phyloP scores from a whole-genome alignment of 2,113 vertebrate genomes.

The Oriolus oriolus region DNA sequence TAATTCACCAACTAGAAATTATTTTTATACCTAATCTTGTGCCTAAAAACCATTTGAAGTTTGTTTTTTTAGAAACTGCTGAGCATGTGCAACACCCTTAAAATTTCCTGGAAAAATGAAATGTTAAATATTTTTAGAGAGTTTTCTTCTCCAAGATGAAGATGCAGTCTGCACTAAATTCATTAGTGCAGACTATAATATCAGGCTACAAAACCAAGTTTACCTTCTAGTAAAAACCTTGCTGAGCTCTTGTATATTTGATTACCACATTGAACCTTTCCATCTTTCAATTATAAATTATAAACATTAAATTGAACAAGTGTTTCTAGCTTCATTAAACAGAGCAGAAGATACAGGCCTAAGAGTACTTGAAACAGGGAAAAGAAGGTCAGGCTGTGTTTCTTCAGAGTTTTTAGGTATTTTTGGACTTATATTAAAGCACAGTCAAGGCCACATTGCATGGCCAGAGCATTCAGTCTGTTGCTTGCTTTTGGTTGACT shows the following conservation, averaged over 20 bases:
- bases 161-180: background rate
- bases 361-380: background rate
- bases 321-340: background rate
- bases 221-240: background rate
- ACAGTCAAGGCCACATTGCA: background rate
- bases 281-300: background rate
- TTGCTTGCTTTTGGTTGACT: background rate
- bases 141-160: background rate
- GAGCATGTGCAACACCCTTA: background rate
- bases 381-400: background rate
- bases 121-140: background rate
- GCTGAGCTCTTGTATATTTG: background rate
- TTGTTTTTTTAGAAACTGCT: background rate
- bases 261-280: background rate
- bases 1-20: fast-evolving
- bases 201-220: background rate
- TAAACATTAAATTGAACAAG: background rate
- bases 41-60: background rate
- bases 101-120: background rate
- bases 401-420: background rate
- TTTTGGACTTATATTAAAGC: background rate
- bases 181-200: background rate
- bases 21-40: background rate
- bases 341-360: background rate
- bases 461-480: background rate